Evolutionary conservation across 2,797 vertebrate genomes (phyloP), one percentile per base, ranked within the genome.

Genomic region (Thripadectes ignobilis): DNA sequence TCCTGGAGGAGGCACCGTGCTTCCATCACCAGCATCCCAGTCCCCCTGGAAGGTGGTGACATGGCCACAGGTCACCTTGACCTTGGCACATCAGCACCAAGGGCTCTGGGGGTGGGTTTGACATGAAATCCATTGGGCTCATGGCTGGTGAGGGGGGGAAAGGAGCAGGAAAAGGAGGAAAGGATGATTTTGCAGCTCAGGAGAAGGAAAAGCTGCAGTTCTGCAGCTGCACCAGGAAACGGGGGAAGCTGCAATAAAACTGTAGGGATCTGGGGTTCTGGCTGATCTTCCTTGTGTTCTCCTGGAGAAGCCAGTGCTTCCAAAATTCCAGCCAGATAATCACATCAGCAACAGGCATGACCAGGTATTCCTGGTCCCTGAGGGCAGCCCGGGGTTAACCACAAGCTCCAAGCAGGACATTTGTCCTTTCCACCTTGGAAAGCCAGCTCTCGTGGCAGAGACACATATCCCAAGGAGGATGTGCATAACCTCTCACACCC

Each of bases 261-360:
- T 7, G 8, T 2, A 1, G 61, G n/a, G 9, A 12, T 29, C 18
- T 0, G 4, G 65, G 41, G 51, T 27, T 59, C 34, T 0, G 14
- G 14, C 41, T 19, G 30, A 43, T 41, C 18, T 68, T 20, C 46
- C 41, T 1, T 20, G 1, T 0, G 0, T 24, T 46, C 26, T 14
- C 61, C 51, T 1, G 6, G 81, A 76, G 58, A 79, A 92, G 32
- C 2, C 0, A 1, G 59, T 3, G 39, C 41, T 84, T 10, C 85
- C 22, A 3, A 9, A 14, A 15, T 61, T 38, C 38, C 24, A 57
- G 72, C 29, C 61, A 9, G 34, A 38, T 4, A 12, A 23, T 1
- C 8, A 0, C 6, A 0, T 32, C 68, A 2, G 5, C 14, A 29
- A 24, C 4, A 1, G 0, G 23, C 24, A 22, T 2, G 24, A 6